phyloP scores from a whole-genome alignment of 1,140 invertebrate species.

The Drosophila nikananu region DNA sequence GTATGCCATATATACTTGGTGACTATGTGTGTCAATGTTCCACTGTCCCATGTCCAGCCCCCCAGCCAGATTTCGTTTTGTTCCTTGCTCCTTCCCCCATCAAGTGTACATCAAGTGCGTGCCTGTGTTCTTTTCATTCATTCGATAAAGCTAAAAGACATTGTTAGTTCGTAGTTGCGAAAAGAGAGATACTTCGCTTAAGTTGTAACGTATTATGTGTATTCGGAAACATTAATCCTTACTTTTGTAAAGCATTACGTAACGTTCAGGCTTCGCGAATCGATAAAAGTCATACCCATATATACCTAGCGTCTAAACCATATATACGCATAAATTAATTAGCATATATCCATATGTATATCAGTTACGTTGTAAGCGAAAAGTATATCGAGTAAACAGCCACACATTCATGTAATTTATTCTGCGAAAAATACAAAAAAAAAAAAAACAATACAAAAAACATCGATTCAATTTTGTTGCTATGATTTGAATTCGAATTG shows the following conservation, averaged over 20 bases:
- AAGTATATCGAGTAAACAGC: constrained; percentile 6
- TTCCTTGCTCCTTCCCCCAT: constrained; percentile 3
- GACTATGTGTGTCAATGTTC: constrained; percentile 22
- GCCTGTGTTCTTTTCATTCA: constrained; percentile 23
- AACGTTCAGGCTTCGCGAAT: constrained; percentile 42
- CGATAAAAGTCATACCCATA: constrained; percentile 69
- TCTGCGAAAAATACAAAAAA: constrained; percentile 9
- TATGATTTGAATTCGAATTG: constrained; percentile 28
- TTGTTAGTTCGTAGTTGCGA: constrained; percentile 61
- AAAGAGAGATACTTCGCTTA: neutral
- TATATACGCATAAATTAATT: constrained; percentile 32
- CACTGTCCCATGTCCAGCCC: neutral
- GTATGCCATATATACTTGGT: constrained; percentile 37
- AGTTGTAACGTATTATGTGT: constrained; percentile 4
- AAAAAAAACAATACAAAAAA: neutral
- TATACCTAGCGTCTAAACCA: constrained; percentile 20
- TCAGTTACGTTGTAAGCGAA: constrained; percentile 37
- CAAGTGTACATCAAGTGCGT: constrained; percentile 12
- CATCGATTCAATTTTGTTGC: constrained; percentile 21
- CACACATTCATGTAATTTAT: constrained; percentile 44
- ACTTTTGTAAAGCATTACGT: constrained; percentile 13
- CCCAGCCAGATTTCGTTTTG: constrained; percentile 20
- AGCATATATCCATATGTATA: constrained; percentile 47
- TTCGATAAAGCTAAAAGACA: constrained; percentile 66
- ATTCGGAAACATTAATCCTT: constrained; percentile 7